Evolutionary conservation across 2,888 invertebrate species (phyloP).

Genomic region (Notocelia uddmanniana): DNA sequence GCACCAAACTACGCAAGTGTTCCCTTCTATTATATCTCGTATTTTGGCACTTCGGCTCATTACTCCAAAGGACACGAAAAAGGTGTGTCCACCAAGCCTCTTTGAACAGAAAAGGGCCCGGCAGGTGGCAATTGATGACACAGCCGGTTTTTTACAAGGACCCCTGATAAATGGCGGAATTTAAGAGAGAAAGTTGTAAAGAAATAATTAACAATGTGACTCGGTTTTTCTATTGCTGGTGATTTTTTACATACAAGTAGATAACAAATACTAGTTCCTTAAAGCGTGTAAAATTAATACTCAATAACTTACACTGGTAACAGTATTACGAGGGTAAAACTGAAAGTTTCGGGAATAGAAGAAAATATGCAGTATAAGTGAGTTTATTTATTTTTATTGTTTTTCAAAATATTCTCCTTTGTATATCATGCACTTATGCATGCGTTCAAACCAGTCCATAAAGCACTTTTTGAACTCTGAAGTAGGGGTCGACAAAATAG

Average conservation of each 20-base stretch:
- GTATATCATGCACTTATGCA: too few species aligned
- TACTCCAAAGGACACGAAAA: slow-evolving; percentile 20
- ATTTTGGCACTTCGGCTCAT: slow-evolving; percentile 9
- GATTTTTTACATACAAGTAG: neutral
- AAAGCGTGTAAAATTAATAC: too few species aligned
- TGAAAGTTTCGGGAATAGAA: too few species aligned
- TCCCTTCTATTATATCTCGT: slow-evolving; percentile 21
- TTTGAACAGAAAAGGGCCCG: slow-evolving; percentile 23
- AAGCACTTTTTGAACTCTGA: too few species aligned
- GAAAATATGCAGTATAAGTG: too few species aligned
- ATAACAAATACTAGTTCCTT: too few species aligned
- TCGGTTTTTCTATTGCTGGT: neutral
- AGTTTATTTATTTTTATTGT: too few species aligned
- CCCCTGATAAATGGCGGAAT: neutral
- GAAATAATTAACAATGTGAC: slow-evolving; percentile 11
- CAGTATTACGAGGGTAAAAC: too few species aligned
- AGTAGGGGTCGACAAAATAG: too few species aligned
- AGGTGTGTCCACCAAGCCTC: slow-evolving; percentile 20
- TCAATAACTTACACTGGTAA: too few species aligned
- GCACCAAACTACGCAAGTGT: neutral
- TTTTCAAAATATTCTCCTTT: too few species aligned
- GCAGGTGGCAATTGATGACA: slow-evolving; percentile 33
- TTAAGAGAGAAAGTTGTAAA: slow-evolving; percentile 5
- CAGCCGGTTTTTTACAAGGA: slow-evolving; percentile 9
- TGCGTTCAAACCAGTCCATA: too few species aligned